Percentiles rank a stretch among this genome's conserved stretches.
Evolutionary conservation across 2,113 vertebrate species (phyloP).

Genomic region (Cyprinus carpio): DNA sequence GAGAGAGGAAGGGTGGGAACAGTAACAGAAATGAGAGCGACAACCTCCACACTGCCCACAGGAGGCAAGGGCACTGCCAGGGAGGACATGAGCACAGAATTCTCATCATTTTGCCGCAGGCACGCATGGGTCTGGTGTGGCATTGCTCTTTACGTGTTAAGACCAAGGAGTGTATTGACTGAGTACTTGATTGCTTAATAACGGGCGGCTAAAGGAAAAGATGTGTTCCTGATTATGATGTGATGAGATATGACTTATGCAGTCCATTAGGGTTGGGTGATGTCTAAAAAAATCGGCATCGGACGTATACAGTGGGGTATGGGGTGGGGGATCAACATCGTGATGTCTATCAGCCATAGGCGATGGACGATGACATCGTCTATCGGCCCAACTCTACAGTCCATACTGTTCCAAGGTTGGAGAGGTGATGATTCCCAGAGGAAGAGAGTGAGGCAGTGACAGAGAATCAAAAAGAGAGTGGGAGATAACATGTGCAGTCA

Average conservation of each 20-base stretch:
- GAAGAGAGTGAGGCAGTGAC: neutral
- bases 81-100: constrained; percentile 44
- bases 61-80: constrained; percentile 42
- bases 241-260: constrained; percentile 29
- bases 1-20: constrained; percentile 42
- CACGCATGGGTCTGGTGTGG: constrained; percentile 37
- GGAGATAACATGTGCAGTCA: constrained; percentile 25
- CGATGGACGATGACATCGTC: too few relatives aligned
- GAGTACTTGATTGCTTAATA: constrained; percentile 48
- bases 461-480: constrained; percentile 3
- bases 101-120: constrained; percentile 41
- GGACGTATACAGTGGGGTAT: too few relatives aligned
- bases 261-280: neutral
- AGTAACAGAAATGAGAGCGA: constrained; percentile 46
- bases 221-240: constrained; percentile 14
- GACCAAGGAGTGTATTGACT: constrained; percentile 29
- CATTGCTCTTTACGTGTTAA: constrained; percentile 19
- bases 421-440: neutral
- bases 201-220: constrained; percentile 9
- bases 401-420: constrained; percentile 7
- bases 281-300: too few relatives aligned
- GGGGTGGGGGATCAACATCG: too few relatives aligned
- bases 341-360: too few relatives aligned
- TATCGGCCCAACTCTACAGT: neutral
- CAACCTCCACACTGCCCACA: constrained; percentile 39